Conservation (phyloP, 2,797 vertebrate species). For the Chromis chromis region DNA sequence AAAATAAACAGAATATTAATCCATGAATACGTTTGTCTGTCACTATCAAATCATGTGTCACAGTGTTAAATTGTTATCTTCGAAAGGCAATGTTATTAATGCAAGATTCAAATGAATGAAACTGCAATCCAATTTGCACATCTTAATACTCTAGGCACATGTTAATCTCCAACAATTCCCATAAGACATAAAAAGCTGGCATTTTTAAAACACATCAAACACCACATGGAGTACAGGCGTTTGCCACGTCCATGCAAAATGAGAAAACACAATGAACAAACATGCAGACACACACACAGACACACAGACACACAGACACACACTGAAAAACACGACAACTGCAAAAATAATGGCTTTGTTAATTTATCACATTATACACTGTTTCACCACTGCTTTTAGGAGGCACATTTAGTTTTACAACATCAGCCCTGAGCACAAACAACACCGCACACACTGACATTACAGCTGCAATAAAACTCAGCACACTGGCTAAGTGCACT, state of each 20-base stretch:
- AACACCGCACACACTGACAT: constrained; percentile 82
- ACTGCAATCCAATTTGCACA: background rate
- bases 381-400: constrained; percentile 74
- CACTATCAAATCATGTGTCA: constrained; percentile 1
- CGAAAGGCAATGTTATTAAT: background rate
- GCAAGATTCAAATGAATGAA: constrained; percentile 16
- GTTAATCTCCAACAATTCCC: constrained; percentile 1
- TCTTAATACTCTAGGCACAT: constrained; percentile 10
- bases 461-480: constrained; percentile 83
- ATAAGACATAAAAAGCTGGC: constrained; percentile 16
- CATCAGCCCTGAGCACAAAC: constrained; percentile 83
- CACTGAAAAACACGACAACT: constrained; percentile 23
- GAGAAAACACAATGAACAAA: constrained; percentile 35
- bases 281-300: constrained; percentile 58
- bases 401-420: constrained; percentile 86
- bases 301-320: too few relatives aligned
- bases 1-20: constrained; percentile 12
- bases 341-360: constrained; percentile 34
- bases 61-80: constrained; percentile 12
- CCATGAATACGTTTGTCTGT: constrained; percentile 13
- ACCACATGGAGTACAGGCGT: constrained; percentile 24
- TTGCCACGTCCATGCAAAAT: constrained; percentile 70
- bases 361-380: constrained; percentile 11
- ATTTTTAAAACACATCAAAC: constrained; percentile 33
- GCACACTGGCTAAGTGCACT: constrained; percentile 36